Evolutionary conservation across 2,888 invertebrate species (phyloP).

Genomic region (Cryptocheilus praepositus): DNA sequence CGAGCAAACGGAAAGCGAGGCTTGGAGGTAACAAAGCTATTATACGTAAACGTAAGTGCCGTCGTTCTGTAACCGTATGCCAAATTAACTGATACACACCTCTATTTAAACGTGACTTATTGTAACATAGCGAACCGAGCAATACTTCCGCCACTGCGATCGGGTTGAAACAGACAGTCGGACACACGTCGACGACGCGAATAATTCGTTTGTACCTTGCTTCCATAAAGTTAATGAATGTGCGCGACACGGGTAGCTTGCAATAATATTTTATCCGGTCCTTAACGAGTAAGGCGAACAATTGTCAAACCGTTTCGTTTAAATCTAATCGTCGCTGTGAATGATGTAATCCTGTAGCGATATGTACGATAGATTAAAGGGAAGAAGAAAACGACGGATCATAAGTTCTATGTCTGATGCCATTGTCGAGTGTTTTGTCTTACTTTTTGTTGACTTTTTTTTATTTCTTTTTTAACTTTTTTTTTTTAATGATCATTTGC

Average conservation of each 20-base stretch:
- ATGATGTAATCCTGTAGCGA: slow-evolving; percentile 1
- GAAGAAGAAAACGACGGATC: background rate
- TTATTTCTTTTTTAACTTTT: too few species aligned
- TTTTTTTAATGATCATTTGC: too few species aligned
- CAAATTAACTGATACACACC: slow-evolving; percentile 15
- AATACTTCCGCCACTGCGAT: background rate
- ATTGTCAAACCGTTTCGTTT: background rate
- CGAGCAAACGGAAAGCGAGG: background rate
- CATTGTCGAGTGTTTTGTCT: background rate
- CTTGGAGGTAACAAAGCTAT: too few species aligned
- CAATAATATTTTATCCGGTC: too few species aligned
- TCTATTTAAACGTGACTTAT: slow-evolving; percentile 7
- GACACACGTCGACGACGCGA: background rate
- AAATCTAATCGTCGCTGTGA: background rate
- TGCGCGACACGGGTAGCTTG: background rate
- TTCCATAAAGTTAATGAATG: background rate
- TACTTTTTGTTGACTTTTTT: too few species aligned
- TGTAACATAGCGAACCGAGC: slow-evolving; percentile 6
- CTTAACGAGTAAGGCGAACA: background rate
- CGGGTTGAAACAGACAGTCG: too few species aligned
- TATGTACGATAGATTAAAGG: background rate
- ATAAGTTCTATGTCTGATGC: slow-evolving; percentile 2
- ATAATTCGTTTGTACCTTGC: background rate
- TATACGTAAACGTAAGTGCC: too few species aligned
- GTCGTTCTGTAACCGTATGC: slow-evolving; percentile 12